Conservation (phyloP, 2,888 invertebrate species). For the Steinernema hermaphroditum region DNA sequence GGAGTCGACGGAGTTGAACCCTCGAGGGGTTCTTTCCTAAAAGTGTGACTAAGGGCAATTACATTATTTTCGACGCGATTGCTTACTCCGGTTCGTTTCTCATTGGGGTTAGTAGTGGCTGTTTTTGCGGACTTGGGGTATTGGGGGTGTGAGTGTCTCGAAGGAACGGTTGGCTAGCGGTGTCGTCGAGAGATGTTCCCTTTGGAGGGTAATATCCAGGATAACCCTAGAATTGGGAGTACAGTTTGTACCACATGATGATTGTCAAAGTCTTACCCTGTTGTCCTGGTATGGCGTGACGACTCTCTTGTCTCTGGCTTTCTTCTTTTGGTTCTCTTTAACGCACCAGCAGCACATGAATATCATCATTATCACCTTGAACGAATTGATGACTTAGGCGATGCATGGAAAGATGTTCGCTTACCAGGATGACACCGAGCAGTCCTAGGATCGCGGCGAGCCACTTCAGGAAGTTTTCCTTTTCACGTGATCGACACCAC, state of each 20-base stretch:
- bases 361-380: not conserved
- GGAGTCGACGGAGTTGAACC: slow-evolving; percentile 5
- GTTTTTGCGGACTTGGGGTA: not conserved
- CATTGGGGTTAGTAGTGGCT: not conserved
- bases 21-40: not conserved
- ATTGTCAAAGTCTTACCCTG: no score
- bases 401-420: not conserved
- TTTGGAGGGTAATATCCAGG: not conserved
- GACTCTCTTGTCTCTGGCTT: not conserved
- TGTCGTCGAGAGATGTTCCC: not conserved
- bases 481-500: slow-evolving; percentile 64
- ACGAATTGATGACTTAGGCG: no score
- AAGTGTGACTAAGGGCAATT: not conserved
- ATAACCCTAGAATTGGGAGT: no score
- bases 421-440: slow-evolving; percentile 45
- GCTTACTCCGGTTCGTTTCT: slow-evolving; percentile 3
- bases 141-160: not conserved
- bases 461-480: slow-evolving; percentile 65
- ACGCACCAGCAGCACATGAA: slow-evolving; percentile 14
- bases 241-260: no score
- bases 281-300: not conserved
- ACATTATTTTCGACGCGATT: not conserved
- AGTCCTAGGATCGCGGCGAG: slow-evolving; percentile 56
- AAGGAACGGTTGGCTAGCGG: not conserved
- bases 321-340: not conserved